Conservation (phyloP, 1,140 invertebrate genomes). For the Wiebesia pumilae region DNA sequence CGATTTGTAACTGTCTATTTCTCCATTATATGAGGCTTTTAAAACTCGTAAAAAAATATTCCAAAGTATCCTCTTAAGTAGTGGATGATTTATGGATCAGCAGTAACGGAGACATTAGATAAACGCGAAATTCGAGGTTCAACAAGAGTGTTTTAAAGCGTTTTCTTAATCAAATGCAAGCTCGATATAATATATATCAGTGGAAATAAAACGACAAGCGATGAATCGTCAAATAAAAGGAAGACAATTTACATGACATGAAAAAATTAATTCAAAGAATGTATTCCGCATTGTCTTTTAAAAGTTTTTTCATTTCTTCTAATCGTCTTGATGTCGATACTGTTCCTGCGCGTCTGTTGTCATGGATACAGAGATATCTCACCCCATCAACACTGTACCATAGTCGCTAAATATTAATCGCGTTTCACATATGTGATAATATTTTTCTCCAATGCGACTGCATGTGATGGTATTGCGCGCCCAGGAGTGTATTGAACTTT, state of each 20-base stretch:
- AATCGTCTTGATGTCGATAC: conserved; percentile 60
- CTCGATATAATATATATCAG: no score
- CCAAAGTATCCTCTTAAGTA: no score
- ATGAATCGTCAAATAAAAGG: no score
- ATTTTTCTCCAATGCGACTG: conserved; percentile 51
- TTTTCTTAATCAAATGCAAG: no score
- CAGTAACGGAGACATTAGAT: no score
- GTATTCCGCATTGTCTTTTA: not conserved
- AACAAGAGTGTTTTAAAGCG: no score
- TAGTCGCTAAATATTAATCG: conserved; percentile 60
- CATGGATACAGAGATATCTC: conserved; percentile 60
- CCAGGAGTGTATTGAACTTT: not conserved
- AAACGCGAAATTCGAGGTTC: no score
- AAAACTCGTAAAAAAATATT: no score
- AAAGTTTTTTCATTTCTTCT: conserved; percentile 37
- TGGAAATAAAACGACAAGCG: no score
- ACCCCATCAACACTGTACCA: conserved; percentile 59
- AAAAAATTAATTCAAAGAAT: not conserved
- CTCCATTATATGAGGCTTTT: no score
- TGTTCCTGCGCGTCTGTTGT: conserved; percentile 67
- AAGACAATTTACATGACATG: not conserved
- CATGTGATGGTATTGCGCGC: conserved; percentile 1
- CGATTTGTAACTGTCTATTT: no score
- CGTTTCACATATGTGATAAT: conserved; percentile 53
- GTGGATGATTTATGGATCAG: no score